These are phyloP conservation scores for Todiramphus saurophagus DNA, from an alignment of 2,113 vertebrate species.

Conservation along the genomic window DNA sequence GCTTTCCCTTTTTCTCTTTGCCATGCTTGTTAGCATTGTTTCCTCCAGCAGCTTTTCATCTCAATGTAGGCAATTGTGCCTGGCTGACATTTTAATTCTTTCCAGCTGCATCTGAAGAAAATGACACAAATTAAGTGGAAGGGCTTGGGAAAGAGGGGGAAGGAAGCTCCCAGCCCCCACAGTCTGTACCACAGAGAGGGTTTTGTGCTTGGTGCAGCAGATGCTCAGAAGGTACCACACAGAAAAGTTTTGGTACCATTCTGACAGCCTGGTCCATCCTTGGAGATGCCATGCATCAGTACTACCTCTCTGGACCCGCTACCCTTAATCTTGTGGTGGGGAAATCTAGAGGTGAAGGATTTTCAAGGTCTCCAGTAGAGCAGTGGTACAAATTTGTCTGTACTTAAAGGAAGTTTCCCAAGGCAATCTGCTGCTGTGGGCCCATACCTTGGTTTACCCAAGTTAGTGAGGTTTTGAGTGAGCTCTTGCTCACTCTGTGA, in stretches of 20 bases:
- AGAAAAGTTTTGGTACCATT: background rate
- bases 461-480: background rate
- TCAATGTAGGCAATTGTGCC: conserved; percentile 60
- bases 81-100: conserved; percentile 69
- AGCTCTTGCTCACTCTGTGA: background rate
- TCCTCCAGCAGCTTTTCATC: conserved; percentile 59
- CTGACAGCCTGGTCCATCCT: fast-evolving
- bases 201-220: background rate
- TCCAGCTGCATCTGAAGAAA: conserved; percentile 62
- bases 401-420: background rate
- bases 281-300: background rate
- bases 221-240: background rate
- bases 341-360: background rate
- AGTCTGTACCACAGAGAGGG: background rate
- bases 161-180: background rate
- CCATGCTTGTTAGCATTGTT: conserved; percentile 58
- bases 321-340: fast-evolving
- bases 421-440: background rate
- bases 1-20: conserved; percentile 49
- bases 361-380: background rate
- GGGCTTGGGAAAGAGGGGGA: background rate
- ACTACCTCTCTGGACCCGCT: background rate
- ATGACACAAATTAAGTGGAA: conserved; percentile 61
- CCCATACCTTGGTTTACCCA: background rate
- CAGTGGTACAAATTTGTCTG: background rate